Evolutionary conservation across 2,888 invertebrate genomes (phyloP).

Genomic region (Chloroclystis v-ata): DNA sequence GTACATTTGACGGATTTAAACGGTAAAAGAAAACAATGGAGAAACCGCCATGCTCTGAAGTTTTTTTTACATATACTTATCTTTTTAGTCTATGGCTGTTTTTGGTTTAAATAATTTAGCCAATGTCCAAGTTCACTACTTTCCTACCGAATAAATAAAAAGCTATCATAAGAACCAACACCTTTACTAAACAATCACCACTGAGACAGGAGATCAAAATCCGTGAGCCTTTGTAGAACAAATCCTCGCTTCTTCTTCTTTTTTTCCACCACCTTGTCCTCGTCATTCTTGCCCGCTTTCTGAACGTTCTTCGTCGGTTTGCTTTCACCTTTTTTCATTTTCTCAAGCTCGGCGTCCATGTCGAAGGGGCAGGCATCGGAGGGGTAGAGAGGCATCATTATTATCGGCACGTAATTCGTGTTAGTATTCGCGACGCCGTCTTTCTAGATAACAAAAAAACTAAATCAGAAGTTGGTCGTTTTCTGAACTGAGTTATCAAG

Average conservation of each 20-base stretch:
- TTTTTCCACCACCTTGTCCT: constrained; percentile 30
- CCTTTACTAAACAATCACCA: no score
- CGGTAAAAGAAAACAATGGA: no score
- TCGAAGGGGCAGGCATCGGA: constrained; percentile 64
- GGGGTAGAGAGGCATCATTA: constrained; percentile 66
- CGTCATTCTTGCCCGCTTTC: constrained; percentile 27
- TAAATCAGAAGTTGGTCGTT: no score
- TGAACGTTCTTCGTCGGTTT: constrained; percentile 28
- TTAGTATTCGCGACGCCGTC: constrained; percentile 29
- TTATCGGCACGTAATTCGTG: constrained; percentile 58
- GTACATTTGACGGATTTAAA: no score
- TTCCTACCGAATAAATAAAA: no score
- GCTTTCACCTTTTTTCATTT: constrained; percentile 45
- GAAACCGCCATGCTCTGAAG: no score
- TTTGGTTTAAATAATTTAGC: no score
- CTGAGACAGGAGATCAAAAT: constrained; percentile 65
- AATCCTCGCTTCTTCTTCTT: constrained; percentile 51
- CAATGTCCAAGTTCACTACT: no score
- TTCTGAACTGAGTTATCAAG: no score
- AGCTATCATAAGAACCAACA: no score
- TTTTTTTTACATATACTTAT: no score
- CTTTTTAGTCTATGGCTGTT: no score
- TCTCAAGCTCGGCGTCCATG: constrained; percentile 56
- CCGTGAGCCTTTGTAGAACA: constrained; percentile 57
- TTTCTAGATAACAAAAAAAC: constrained; percentile 32